Conservation (phyloP, 1,140 invertebrate species). For the Neodiprion virginianus region DNA sequence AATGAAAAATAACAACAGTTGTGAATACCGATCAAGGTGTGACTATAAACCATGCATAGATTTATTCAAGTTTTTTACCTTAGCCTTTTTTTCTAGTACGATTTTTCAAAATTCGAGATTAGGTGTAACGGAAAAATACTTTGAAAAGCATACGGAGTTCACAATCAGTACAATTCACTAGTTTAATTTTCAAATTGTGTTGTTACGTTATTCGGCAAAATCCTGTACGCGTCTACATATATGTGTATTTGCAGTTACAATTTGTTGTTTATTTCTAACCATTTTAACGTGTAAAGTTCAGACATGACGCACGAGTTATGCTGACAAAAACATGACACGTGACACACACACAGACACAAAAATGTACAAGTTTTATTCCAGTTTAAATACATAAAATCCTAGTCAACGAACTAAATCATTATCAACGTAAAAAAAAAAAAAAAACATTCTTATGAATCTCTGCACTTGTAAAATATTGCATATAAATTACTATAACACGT, state of each 20-base stretch:
- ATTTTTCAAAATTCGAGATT: background rate
- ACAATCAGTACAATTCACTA: background rate
- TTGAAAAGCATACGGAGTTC: background rate
- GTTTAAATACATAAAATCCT: background rate
- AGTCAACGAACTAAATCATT: background rate
- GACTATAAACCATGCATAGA: too few relatives aligned
- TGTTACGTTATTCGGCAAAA: background rate
- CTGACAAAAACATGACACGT: too few relatives aligned
- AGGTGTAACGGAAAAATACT: background rate
- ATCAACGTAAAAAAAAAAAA: constrained; percentile 8
- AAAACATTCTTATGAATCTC: background rate
- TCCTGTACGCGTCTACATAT: too few relatives aligned
- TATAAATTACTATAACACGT: constrained; percentile 22
- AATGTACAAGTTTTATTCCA: background rate
- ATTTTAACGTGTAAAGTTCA: background rate
- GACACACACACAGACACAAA: background rate
- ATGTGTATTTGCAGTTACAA: background rate
- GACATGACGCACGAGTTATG: background rate
- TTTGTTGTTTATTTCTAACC: background rate
- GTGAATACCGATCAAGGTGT: background rate
- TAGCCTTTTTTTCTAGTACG: background rate
- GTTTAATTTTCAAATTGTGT: background rate
- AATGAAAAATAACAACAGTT: background rate
- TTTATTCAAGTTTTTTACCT: background rate
- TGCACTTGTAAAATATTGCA: constrained; percentile 40